Evolutionary conservation across 2,888 invertebrate genomes (phyloP).

Genomic region (Catocala sponsa): DNA sequence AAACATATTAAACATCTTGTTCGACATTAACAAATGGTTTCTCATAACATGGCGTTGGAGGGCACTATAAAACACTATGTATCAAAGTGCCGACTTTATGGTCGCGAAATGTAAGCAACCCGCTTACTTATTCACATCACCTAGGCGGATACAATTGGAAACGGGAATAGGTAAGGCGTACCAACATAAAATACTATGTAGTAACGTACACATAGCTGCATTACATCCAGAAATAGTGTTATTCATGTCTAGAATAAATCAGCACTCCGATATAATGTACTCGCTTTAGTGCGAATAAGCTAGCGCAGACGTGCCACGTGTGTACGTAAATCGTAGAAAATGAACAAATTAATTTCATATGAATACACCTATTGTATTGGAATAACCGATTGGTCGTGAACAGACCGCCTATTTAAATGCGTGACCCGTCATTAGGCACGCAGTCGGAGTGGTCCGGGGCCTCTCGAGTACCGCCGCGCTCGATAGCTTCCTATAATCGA

Average conservation of each 20-base stretch:
- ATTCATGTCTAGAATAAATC: slow-evolving; percentile 67
- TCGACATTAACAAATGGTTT: slow-evolving; percentile 67
- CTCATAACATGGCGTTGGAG: slow-evolving; percentile 57
- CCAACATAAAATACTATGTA: slow-evolving; percentile 63
- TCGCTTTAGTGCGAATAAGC: slow-evolving; percentile 27
- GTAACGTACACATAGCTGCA: slow-evolving; percentile 56
- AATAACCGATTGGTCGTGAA: slow-evolving; percentile 71
- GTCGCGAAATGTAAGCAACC: slow-evolving; percentile 46
- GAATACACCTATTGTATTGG: slow-evolving; percentile 63
- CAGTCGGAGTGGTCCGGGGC: slow-evolving; percentile 63
- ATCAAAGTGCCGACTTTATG: slow-evolving; percentile 41
- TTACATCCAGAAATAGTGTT: slow-evolving; percentile 58
- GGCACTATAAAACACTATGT: slow-evolving; percentile 47
- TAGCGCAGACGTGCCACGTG: slow-evolving; percentile 14
- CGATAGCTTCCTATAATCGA: slow-evolving; percentile 82
- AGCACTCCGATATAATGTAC: slow-evolving; percentile 32
- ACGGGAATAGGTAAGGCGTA: slow-evolving; percentile 56
- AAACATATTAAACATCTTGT: slow-evolving; percentile 66
- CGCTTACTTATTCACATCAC: slow-evolving; percentile 64
- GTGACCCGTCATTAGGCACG: slow-evolving; percentile 82
- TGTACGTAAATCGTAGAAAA: slow-evolving; percentile 57
- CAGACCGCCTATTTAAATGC: slow-evolving; percentile 83
- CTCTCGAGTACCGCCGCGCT: slow-evolving; percentile 65
- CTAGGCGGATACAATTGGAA: slow-evolving; percentile 56
- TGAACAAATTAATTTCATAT: slow-evolving; percentile 65